Base-by-base conservation (phyloP, 2,888 invertebrate genomes). In the Luperina nickerlii region DNA sequence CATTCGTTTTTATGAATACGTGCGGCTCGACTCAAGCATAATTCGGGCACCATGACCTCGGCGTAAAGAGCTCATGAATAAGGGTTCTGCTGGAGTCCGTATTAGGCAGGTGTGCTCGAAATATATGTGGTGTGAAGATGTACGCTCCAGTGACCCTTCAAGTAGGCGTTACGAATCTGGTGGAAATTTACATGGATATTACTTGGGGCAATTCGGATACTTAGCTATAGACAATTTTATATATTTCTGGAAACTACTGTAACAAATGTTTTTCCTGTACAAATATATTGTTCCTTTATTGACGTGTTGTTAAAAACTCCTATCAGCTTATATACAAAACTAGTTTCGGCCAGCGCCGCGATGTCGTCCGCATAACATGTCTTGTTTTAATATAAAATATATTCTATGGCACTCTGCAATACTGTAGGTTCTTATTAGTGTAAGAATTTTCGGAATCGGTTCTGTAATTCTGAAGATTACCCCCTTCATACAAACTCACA, bases 171-270 rank as follows among this genome's bases (percentile, higher is more conserved):
- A 71, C 73, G 66, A 66, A 76, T 76, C 62, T 45, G 72, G 76
- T 81, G 70, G 67, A 66, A 24, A 83, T 81, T 83, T 83, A 76
- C 76, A 83, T 81, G 62, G 65, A 85, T 85, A 85, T 83, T 76
- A 73, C 76, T 76, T 27, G 70, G 13, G 57, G 24, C 62, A 67
- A 76, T 72, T 48, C 66, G 18, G n/a, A 57, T 70, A 32, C 32
- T 32, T 32, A 32, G 27, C 45, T 27, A 62, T 38, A 18, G 38
- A 15, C n/a, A 27, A 62, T 68, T 32, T 2, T 42, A 45, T n/a
- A 83, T 83, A 42, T 78, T 66, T 70, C 27, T 48, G 27, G 48
- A 81, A 18, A 38, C 7, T 72, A 18, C 20, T 65, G 13, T 13
- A 72, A 9, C 4, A n/a, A n/a, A 45, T 70, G 24, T 63, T 45